These are phyloP conservation scores for Dascyllus trimaculatus DNA, from an alignment of 2,113 vertebrate species.

Conservation along the genomic window DNA sequence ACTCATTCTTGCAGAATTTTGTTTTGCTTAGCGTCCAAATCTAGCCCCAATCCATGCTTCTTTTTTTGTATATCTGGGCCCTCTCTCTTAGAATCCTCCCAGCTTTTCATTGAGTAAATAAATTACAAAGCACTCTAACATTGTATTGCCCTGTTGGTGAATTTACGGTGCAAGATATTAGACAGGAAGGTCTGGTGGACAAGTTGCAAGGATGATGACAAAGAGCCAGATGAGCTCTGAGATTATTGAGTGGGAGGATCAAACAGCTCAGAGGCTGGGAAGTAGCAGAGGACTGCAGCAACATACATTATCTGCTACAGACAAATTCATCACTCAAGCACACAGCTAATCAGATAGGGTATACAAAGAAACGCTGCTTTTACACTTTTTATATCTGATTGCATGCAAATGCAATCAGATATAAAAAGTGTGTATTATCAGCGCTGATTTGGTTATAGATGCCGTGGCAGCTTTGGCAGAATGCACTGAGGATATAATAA, in stretches of 20 bases:
- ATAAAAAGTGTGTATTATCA: conserved; percentile 16
- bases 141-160: not conserved
- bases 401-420: conserved; percentile 39
- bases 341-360: conserved; percentile 21
- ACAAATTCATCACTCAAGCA: conserved; percentile 30
- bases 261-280: conserved; percentile 45
- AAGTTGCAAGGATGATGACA: conserved; percentile 49
- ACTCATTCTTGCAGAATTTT: conserved; percentile 13
- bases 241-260: conserved; percentile 70
- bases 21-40: not conserved
- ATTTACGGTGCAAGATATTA: conserved; percentile 18
- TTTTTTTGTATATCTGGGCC: not conserved
- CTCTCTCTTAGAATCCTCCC: not conserved
- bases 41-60: not conserved
- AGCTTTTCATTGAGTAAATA: not conserved
- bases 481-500: conserved; percentile 4
- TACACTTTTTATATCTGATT: conserved; percentile 11
- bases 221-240: conserved; percentile 47
- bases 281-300: conserved; percentile 40
- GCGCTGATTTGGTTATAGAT: not conserved
- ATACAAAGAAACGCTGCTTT: conserved; percentile 18
- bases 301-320: conserved; percentile 30
- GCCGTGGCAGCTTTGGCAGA: not conserved
- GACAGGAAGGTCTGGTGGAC: conserved; percentile 14
- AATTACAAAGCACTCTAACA: not conserved